Evolutionary conservation across 2,113 vertebrate species (phyloP).

Genomic region (Picathartes gymnocephalus): DNA sequence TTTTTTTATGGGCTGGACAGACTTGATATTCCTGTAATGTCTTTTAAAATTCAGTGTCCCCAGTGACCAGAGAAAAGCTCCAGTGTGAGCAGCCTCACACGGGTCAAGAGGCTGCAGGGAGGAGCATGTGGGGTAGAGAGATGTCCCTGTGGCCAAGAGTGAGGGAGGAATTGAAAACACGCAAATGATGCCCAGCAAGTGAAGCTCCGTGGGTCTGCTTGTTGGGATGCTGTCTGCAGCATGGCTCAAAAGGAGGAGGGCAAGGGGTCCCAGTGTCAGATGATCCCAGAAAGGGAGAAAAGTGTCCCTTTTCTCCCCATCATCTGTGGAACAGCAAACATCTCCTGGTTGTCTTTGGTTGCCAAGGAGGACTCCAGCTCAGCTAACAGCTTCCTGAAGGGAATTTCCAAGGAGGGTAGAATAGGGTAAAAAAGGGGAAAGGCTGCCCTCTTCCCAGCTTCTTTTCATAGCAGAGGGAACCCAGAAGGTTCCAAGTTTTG

Average conservation of each 20-base stretch:
- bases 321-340: background rate
- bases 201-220: background rate
- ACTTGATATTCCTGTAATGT: background rate
- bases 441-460: background rate
- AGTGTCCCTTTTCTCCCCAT: background rate
- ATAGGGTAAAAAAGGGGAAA: background rate
- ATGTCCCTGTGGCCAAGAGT: background rate
- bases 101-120: background rate
- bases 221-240: background rate
- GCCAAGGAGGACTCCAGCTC: background rate
- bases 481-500: conserved; percentile 27
- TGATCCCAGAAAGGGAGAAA: background rate
- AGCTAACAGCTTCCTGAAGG: background rate
- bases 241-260: background rate
- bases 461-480: background rate
- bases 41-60: background rate
- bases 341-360: background rate
- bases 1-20: background rate
- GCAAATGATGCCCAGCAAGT: background rate
- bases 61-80: background rate
- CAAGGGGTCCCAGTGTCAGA: background rate
- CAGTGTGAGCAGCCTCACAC: background rate
- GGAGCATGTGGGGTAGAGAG: background rate
- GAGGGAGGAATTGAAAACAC: background rate
- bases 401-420: background rate